These are phyloP conservation scores for Stegastes partitus DNA, from an alignment of 2,113 vertebrate species.

Conservation along the genomic window DNA sequence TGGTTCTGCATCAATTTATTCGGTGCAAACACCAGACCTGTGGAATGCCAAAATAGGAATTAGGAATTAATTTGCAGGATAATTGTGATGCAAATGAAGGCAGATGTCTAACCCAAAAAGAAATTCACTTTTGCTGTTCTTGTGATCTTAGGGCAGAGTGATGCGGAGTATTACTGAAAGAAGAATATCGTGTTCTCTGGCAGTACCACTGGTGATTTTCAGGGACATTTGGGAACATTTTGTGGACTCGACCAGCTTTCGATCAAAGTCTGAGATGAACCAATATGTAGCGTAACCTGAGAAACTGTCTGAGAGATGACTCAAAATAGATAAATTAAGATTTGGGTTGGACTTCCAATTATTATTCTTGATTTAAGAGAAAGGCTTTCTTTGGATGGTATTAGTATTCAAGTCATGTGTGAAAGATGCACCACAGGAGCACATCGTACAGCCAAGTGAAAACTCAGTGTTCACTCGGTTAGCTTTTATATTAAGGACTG, in stretches of 20 bases:
- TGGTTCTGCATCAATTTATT: conserved; percentile 60
- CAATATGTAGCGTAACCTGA: background rate
- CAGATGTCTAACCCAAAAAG: conserved; percentile 54
- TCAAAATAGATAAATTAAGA: background rate
- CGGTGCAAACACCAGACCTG: conserved; percentile 59
- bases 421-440: conserved; percentile 20
- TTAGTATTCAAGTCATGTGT: conserved; percentile 48
- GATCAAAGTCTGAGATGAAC: background rate
- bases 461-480: conserved; percentile 36
- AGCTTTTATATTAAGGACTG: conserved; percentile 10
- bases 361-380: conserved; percentile 31
- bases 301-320: background rate
- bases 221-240: conserved; percentile 9
- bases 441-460: conserved; percentile 41
- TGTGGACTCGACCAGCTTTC: conserved; percentile 19
- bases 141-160: conserved; percentile 47
- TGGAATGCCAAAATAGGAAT: conserved; percentile 68
- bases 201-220: background rate
- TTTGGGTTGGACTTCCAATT: conserved; percentile 14
- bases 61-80: conserved; percentile 67
- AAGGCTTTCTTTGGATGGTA: conserved; percentile 8
- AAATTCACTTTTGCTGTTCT: conserved; percentile 52
- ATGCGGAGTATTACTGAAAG: conserved; percentile 34
- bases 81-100: conserved; percentile 72
- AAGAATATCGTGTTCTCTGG: conserved; percentile 14